Evolutionary conservation across 2,113 vertebrate genomes (phyloP).

Genomic region (Myrmecobius fasciatus): DNA sequence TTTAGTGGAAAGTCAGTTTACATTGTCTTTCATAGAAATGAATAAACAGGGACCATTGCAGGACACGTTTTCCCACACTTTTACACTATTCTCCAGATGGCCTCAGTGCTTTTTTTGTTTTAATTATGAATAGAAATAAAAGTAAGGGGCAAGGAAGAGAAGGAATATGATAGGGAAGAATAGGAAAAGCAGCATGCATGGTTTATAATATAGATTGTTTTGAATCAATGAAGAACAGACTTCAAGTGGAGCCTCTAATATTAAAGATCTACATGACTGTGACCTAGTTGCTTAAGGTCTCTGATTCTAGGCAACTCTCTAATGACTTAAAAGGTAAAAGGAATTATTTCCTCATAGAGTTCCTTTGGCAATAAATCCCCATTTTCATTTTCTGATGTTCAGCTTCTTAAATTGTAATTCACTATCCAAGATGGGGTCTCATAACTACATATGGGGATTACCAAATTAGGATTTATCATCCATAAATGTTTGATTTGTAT

Average conservation of each 20-base stretch:
- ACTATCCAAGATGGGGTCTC: too few species aligned
- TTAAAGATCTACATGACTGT: neutral
- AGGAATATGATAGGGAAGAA: neutral
- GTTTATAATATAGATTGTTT: neutral
- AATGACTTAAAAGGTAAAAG: neutral
- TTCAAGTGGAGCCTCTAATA: neutral
- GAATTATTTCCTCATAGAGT: neutral
- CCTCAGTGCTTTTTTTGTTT: neutral
- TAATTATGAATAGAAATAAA: neutral
- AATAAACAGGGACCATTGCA: neutral
- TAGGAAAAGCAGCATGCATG: neutral
- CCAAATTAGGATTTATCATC: too few species aligned
- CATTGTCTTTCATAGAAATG: neutral
- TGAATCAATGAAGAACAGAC: neutral
- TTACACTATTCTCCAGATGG: neutral
- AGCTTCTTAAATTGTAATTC: too few species aligned
- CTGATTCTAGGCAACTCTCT: neutral
- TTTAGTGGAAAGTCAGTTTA: neutral
- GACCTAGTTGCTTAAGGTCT: neutral
- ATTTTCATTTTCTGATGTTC: neutral
- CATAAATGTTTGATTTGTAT: too few species aligned
- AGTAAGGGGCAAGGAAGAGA: neutral
- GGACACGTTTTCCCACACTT: neutral
- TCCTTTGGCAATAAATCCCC: neutral
- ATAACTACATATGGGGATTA: too few species aligned